Conservation (phyloP, 2,797 vertebrate species). For the Tamandua tetradactyla region DNA sequence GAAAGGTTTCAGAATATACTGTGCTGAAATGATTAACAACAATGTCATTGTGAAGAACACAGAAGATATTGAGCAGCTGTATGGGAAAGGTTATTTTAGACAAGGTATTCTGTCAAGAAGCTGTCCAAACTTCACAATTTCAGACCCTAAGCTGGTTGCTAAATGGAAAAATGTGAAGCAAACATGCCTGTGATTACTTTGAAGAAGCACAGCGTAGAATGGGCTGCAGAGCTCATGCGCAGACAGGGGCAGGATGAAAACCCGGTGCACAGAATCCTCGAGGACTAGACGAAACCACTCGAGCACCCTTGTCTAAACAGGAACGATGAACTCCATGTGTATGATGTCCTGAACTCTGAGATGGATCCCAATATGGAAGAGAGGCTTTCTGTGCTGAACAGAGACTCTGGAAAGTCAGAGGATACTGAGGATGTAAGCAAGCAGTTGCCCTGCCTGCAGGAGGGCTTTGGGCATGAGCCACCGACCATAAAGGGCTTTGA, state of each 20-base stretch:
- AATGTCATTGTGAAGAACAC: slow-evolving; percentile 89
- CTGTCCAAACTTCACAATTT: no score
- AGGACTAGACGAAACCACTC: slow-evolving; percentile 85
- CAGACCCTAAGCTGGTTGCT: no score
- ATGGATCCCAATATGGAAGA: background rate
- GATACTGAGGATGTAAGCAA: background rate
- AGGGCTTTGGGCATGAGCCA: background rate
- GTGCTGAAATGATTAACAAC: slow-evolving; percentile 91
- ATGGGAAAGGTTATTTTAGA: no score
- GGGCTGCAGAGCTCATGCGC: slow-evolving; percentile 86
- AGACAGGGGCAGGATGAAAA: slow-evolving; percentile 88
- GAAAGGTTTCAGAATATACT: slow-evolving; percentile 83
- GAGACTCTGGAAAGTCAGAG: no score
- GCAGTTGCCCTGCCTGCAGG: background rate
- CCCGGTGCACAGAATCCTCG: slow-evolving; percentile 79
- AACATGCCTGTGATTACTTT: no score
- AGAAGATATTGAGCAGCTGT: slow-evolving; percentile 89
- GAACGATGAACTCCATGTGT: background rate
- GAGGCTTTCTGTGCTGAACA: background rate
- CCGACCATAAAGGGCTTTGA: background rate
- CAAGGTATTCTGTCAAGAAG: no score
- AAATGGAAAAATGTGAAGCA: no score
- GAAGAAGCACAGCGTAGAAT: slow-evolving; percentile 88
- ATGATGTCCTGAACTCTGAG: background rate
- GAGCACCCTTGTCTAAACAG: slow-evolving; percentile 55